Evolutionary conservation across 2,888 invertebrate species (phyloP).

Genomic region (Mimas tiliae): DNA sequence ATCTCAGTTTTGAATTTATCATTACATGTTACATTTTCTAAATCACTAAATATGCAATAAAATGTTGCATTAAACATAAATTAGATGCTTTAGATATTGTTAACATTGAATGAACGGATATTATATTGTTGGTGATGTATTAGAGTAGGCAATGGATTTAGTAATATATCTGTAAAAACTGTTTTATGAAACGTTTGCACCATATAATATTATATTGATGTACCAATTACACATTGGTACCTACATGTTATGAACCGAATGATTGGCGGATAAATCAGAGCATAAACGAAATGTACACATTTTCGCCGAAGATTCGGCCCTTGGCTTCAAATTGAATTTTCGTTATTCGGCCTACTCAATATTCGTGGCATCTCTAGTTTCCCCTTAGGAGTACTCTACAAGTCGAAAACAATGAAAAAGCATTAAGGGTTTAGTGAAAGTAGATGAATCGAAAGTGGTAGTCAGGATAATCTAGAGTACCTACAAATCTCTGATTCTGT

Average conservation of each 20-base stretch:
- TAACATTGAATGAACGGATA: conserved; percentile 47
- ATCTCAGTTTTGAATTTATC: conserved; percentile 40
- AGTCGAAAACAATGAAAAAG: no score
- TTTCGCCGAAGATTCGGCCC: not conserved
- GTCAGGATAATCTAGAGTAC: no score
- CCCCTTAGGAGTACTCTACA: no score
- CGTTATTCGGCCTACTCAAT: no score
- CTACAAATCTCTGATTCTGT: no score
- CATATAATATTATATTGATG: not conserved
- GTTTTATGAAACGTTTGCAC: conserved; percentile 8
- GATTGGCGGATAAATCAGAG: not conserved
- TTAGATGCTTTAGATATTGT: conserved; percentile 59
- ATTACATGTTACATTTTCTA: conserved; percentile 36
- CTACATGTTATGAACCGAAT: not conserved
- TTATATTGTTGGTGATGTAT: conserved; percentile 59
- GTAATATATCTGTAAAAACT: conserved; percentile 24
- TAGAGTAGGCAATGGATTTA: conserved; percentile 45
- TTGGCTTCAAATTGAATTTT: no score
- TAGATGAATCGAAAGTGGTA: no score
- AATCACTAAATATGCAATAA: conserved; percentile 35
- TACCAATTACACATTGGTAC: not conserved
- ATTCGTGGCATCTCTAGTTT: no score
- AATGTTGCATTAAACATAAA: conserved; percentile 46
- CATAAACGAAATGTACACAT: not conserved
- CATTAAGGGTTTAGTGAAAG: no score